Evolutionary conservation across 1,140 invertebrate genomes (phyloP).

Genomic region (Bombus polaris): DNA sequence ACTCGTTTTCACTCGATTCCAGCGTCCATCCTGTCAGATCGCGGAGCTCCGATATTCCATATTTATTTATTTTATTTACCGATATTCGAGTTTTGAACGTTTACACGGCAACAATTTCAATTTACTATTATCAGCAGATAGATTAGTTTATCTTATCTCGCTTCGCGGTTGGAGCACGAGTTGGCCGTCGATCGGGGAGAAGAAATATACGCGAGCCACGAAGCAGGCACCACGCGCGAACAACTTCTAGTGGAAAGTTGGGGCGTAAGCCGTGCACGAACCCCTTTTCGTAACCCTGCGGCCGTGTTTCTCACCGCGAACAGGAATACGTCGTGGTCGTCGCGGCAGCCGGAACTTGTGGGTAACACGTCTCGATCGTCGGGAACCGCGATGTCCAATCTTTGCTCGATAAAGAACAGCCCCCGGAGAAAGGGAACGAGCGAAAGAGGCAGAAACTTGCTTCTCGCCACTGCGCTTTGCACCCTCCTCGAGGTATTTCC

Average conservation of each 20-base stretch:
- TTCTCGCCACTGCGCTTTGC: background rate
- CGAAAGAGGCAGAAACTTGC: background rate
- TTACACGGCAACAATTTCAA: background rate
- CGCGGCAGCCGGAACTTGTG: background rate
- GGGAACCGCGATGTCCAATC: background rate
- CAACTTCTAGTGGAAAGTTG: background rate
- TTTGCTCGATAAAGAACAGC: background rate
- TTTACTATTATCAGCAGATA: background rate
- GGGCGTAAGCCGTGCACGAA: background rate
- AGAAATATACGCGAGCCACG: background rate
- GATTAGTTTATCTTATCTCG: background rate
- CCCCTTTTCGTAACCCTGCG: background rate
- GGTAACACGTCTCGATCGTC: background rate
- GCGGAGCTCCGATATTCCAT: too few species aligned
- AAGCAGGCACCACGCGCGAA: background rate
- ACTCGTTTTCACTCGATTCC: background rate
- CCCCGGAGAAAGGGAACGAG: background rate
- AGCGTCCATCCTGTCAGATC: background rate
- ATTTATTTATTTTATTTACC: too few species aligned
- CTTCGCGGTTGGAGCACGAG: background rate
- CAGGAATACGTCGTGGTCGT: background rate
- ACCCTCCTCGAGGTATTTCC: background rate
- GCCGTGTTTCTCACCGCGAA: slow-evolving; percentile 1
- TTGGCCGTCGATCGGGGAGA: background rate
- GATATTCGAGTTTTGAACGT: too few species aligned